Conservation (phyloP, 2,888 invertebrate species). For the Gymnoscelis rufifasciata region DNA sequence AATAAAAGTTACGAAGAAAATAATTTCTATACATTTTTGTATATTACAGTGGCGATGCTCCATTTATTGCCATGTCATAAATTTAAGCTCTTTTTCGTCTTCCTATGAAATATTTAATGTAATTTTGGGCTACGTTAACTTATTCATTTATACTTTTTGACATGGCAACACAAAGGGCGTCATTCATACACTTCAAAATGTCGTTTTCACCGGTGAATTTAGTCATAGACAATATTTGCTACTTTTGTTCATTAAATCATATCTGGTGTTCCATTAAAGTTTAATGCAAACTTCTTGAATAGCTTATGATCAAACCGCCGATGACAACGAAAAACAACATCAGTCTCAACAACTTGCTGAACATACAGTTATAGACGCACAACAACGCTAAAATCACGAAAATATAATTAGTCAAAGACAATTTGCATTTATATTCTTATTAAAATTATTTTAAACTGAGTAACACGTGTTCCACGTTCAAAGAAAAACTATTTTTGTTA, state of each 20-base stretch:
- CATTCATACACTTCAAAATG: constrained; percentile 43
- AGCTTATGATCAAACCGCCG: neutral
- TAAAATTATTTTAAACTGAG: neutral
- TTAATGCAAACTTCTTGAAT: neutral
- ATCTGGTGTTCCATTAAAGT: neutral
- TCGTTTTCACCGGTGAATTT: constrained; percentile 14
- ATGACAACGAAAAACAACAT: constrained; percentile 40
- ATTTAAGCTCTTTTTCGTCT: constrained; percentile 1
- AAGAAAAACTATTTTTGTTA: too few relatives aligned
- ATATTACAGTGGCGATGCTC: neutral
- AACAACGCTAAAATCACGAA: constrained; percentile 18
- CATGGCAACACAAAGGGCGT: constrained; percentile 11
- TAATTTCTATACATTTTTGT: constrained; percentile 7
- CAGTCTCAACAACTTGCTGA: constrained; percentile 62
- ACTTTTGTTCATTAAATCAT: neutral
- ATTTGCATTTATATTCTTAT: constrained; percentile 18
- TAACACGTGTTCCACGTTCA: too few relatives aligned
- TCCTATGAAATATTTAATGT: neutral
- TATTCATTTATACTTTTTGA: constrained; percentile 1
- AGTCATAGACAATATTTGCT: neutral
- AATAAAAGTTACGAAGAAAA: constrained; percentile 7
- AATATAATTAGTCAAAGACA: constrained; percentile 26
- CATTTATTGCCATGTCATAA: constrained; percentile 9
- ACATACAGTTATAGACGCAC: constrained; percentile 33
- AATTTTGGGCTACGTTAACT: neutral